These are phyloP conservation scores for Gallinago nigripennis DNA, from an alignment of 2,797 vertebrate genomes.

Conservation along the genomic window DNA sequence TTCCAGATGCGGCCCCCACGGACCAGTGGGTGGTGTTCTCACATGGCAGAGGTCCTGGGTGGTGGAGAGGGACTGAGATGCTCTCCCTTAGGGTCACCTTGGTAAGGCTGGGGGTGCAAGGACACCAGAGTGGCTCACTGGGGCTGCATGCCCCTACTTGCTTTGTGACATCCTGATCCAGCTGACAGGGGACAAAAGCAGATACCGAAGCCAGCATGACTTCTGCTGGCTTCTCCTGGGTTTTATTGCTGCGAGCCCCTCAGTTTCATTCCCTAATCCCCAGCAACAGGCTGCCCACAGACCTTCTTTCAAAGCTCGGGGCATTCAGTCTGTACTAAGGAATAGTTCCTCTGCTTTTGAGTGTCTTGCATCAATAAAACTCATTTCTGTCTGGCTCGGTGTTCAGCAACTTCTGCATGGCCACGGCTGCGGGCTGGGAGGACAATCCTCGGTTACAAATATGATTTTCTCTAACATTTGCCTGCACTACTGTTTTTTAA, in stretches of 20 bases:
- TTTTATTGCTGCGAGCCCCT: fast-evolving
- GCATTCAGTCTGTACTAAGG: background rate
- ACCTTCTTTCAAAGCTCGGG: background rate
- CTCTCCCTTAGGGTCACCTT: fast-evolving
- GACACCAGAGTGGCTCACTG: fast-evolving
- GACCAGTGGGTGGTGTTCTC: fast-evolving
- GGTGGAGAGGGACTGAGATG: fast-evolving
- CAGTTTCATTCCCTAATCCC: background rate
- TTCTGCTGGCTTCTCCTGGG: background rate
- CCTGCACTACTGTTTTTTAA: background rate
- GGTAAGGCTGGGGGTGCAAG: background rate
- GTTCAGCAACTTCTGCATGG: background rate
- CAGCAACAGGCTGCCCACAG: fast-evolving
- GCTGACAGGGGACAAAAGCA: background rate
- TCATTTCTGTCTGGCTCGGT: fast-evolving
- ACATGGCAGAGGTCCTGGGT: fast-evolving
- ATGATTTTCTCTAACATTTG: background rate
- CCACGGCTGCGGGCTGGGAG: fast-evolving
- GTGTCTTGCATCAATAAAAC: background rate
- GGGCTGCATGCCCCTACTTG: fast-evolving
- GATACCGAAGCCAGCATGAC: background rate
- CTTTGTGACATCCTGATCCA: fast-evolving
- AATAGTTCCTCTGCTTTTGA: background rate
- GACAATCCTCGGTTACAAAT: background rate
- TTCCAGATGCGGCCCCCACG: fast-evolving